These are phyloP conservation scores for Nomada goodeniana DNA, from an alignment of 2,888 invertebrate genomes.

Conservation along the genomic window DNA sequence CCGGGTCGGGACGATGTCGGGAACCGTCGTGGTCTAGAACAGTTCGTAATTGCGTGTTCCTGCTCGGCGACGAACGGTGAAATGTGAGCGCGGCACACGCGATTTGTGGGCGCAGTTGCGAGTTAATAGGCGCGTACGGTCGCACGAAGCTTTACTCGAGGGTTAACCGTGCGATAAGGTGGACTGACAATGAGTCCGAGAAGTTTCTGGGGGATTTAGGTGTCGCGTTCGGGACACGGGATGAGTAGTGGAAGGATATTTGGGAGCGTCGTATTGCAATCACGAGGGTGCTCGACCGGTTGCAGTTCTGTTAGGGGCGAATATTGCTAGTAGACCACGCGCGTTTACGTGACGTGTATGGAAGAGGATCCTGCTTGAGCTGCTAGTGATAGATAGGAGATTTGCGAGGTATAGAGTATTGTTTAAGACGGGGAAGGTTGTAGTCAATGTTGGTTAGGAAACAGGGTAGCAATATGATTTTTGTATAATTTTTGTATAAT, in stretches of 20 bases:
- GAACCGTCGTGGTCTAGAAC: slow-evolving; percentile 28
- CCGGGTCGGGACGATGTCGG: slow-evolving; percentile 4
- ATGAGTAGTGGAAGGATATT: too few relatives aligned
- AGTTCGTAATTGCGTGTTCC: slow-evolving; percentile 54
- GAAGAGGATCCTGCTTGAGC: too few relatives aligned
- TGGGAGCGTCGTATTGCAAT: neutral
- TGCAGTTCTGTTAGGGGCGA: neutral
- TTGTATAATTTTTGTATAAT: too few relatives aligned
- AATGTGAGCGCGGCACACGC: slow-evolving; percentile 56
- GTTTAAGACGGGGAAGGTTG: too few relatives aligned
- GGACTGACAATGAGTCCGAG: neutral
- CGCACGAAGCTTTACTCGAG: neutral
- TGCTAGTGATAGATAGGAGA: too few relatives aligned
- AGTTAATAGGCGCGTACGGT: slow-evolving; percentile 14
- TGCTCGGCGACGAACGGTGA: slow-evolving; percentile 21
- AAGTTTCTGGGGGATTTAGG: neutral
- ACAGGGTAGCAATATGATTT: too few relatives aligned
- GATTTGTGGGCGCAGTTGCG: slow-evolving; percentile 68
- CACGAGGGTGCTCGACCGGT: neutral
- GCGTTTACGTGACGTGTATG: too few relatives aligned
- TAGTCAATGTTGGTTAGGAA: too few relatives aligned
- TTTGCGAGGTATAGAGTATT: too few relatives aligned
- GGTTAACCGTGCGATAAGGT: neutral
- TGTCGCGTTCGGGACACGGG: neutral
- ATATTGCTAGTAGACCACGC: too few relatives aligned